phyloP scores from a whole-genome alignment of 2,888 invertebrate genomes.

The Galerucella nymphaeae region DNA sequence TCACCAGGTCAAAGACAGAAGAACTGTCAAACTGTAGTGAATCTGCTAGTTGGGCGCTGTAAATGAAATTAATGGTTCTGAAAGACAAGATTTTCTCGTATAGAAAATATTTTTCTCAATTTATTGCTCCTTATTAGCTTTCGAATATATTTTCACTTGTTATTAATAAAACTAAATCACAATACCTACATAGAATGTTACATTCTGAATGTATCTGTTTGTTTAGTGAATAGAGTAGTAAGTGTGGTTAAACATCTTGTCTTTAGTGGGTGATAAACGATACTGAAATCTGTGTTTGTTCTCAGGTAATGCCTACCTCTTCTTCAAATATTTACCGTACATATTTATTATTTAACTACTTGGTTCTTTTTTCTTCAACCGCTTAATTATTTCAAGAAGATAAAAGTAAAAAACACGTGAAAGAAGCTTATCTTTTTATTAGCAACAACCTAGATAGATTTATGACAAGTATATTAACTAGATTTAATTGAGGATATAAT shows the following conservation, averaged over 20 bases:
- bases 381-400: constrained; percentile 49
- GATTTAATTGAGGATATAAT: neutral
- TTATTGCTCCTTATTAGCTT: too few relatives aligned
- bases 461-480: neutral
- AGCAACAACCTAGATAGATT: neutral
- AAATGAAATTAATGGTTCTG: too few relatives aligned
- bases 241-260: constrained; percentile 54
- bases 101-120: too few relatives aligned
- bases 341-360: constrained; percentile 45
- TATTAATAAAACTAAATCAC: constrained; percentile 42
- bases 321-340: constrained; percentile 56
- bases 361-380: constrained; percentile 39
- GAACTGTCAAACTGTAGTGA: too few relatives aligned
- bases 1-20: too few relatives aligned
- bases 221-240: constrained; percentile 56
- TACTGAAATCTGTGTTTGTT: constrained; percentile 48
- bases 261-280: constrained; percentile 51
- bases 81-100: too few relatives aligned
- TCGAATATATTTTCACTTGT: neutral
- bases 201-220: constrained; percentile 48
- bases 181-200: too few relatives aligned
- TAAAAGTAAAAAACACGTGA: neutral
- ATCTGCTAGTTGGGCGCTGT: too few relatives aligned
- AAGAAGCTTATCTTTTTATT: neutral
- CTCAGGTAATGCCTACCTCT: constrained; percentile 49